phyloP scores from a whole-genome alignment of 2,888 invertebrate species.

The Malthinus seriepunctatus region DNA sequence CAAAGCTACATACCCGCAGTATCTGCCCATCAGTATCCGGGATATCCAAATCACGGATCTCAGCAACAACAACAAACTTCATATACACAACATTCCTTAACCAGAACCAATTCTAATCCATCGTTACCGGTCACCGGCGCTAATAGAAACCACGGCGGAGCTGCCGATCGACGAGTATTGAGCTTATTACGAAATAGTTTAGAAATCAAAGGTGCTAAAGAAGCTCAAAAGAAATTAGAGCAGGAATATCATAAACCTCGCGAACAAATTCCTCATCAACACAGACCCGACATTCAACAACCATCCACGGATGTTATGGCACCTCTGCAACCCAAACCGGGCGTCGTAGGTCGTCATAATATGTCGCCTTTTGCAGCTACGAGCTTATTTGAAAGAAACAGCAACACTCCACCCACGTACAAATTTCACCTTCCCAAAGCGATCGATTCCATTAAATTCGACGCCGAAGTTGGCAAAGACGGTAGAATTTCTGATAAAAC shows the following conservation, averaged over 20 bases:
- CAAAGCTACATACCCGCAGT: constrained; percentile 50
- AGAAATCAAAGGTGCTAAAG: constrained; percentile 65
- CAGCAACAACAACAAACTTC: constrained; percentile 29
- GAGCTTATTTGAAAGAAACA: constrained; percentile 56
- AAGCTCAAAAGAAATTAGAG: constrained; percentile 59
- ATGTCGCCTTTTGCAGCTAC: constrained; percentile 62
- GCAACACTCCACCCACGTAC: constrained; percentile 57
- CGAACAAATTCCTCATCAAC: constrained; percentile 35
- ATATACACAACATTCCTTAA: constrained; percentile 37
- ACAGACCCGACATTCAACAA: constrained; percentile 48
- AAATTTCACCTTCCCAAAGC: constrained; percentile 72
- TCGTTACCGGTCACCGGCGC: constrained; percentile 36
- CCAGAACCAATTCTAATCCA: constrained; percentile 42
- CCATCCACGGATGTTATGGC: constrained; percentile 53
- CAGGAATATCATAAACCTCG: constrained; percentile 40
- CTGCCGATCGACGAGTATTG: constrained; percentile 72
- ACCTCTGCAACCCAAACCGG: constrained; percentile 55
- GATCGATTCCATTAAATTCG: constrained; percentile 66
- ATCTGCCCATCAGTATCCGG: constrained; percentile 49
- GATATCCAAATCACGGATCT: constrained; percentile 37
- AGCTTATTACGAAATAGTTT: constrained; percentile 72
- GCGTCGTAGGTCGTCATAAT: constrained; percentile 57
- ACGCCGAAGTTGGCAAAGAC: constrained; percentile 50
- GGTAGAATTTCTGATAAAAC: constrained; percentile 22
- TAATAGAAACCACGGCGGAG: constrained; percentile 47